A percentile compares a stretch with the other conserved stretches of the same genome.
These are phyloP conservation scores for Phalanger gymnotis DNA, from an alignment of 2,797 vertebrate genomes.

Conservation along the genomic window DNA sequence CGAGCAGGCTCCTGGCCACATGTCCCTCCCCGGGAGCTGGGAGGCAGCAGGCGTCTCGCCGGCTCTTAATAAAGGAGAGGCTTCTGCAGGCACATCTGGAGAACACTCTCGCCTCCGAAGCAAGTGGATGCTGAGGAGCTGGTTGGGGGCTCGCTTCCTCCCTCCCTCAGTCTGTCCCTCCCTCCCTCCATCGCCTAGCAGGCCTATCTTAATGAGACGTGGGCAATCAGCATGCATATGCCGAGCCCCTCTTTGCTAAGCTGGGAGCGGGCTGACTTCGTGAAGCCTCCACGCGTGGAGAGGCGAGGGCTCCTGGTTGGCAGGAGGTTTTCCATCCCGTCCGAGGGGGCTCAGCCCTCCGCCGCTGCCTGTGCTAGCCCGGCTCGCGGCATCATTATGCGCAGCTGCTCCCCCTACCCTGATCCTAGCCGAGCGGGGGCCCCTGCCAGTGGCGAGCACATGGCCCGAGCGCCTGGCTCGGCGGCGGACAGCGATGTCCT, in stretches of 20 bases:
- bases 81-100: constrained; percentile 53
- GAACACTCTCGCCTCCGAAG: constrained; percentile 47
- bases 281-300: constrained; percentile 18
- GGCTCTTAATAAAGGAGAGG: constrained; percentile 58
- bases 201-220: constrained; percentile 65
- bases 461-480: background rate
- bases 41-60: constrained; percentile 45
- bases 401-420: constrained; percentile 52
- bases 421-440: constrained; percentile 56
- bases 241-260: constrained; percentile 45
- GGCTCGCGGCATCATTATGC: constrained; percentile 65
- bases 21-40: constrained; percentile 45
- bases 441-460: constrained; percentile 42
- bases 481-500: background rate
- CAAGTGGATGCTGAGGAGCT: constrained; percentile 45
- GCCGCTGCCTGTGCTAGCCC: background rate
- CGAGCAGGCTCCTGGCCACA: constrained; percentile 59
- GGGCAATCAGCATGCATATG: constrained; percentile 54
- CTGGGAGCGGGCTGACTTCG: constrained; percentile 43
- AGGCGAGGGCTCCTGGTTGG: constrained; percentile 53
- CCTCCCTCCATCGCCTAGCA: constrained; percentile 62
- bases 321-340: constrained; percentile 69
- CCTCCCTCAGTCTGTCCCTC: constrained; percentile 47
- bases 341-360: constrained; percentile 28
- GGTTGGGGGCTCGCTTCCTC: constrained; percentile 3